Evolutionary conservation across 2,888 invertebrate genomes (phyloP), one percentile per base, ranked within the genome.

Genomic region (Cyrtodaria siliqua): DNA sequence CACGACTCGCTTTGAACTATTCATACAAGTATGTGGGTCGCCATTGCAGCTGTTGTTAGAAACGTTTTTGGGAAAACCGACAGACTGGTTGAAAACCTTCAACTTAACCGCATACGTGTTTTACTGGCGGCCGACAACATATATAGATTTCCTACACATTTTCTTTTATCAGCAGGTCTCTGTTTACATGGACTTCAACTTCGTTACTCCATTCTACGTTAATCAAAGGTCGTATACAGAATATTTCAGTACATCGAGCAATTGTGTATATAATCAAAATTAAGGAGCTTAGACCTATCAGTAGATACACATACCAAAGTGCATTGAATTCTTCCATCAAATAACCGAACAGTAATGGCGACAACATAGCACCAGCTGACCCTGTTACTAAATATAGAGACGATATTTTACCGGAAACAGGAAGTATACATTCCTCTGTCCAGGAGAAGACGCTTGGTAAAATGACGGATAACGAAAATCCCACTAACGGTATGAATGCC

Each of bases 401-500:
- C 6, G 79, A 74, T 59, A 79, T 79, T 50, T 55, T 50, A 14
- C 74, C 74, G n/a, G 74, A 67, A 6, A 74, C 71, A n/a, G 16
- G 6, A 12, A 69, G 49, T 2, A 74, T 33, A 20, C 57, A 56
- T 44, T 74, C 70, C 29, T 73, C 61, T 9, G 79, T 74, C 70
- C 69, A 66, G 2, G 82, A 62, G 62, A 83, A 80, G 60, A 83
- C 74, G 53, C 79, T 20, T 56, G 85, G 29, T 68, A 93, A 92
- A 18, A 93, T 89, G 2, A 92, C 90, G 0, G 93, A 92, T 83
- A 92, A 86, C 2, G 93, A 92, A 3, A 91, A 68, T 1, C 93
- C 93, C 2, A 92, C 75, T 6, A 90, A 42, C 4, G 87, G 89
- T 4, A 91, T 85, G 20, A 90, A 90, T 12, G 91, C 61, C 91